Percentiles rank a stretch among this genome's conserved stretches.
Evolutionary conservation across 2,888 invertebrate species (phyloP).

Genomic region (Cerastis rubricosa): DNA sequence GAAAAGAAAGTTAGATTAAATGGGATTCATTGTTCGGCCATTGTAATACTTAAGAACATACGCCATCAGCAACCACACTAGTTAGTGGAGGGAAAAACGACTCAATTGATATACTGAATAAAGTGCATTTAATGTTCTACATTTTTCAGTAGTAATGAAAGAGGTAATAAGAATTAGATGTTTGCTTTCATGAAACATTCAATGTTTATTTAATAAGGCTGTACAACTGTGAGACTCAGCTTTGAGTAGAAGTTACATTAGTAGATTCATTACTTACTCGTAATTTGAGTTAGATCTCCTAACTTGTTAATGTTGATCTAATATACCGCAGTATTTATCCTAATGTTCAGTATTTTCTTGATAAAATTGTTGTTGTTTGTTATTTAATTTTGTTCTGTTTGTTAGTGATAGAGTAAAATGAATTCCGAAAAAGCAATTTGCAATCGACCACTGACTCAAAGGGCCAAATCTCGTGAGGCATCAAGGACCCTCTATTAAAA

Average conservation of each 20-base stretch:
- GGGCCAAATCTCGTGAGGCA: slow-evolving; percentile 80
- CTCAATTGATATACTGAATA: slow-evolving; percentile 18
- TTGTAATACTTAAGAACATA: slow-evolving; percentile 62
- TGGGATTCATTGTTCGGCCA: slow-evolving; percentile 77
- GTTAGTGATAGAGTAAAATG: slow-evolving; percentile 71
- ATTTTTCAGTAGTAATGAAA: slow-evolving; percentile 11
- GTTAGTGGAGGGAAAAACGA: slow-evolving; percentile 35
- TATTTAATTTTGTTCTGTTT: slow-evolving; percentile 67
- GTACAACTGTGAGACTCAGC: background rate
- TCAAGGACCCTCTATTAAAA: slow-evolving; percentile 85
- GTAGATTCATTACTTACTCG: background rate
- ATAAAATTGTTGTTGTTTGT: slow-evolving; percentile 48
- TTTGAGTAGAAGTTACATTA: background rate
- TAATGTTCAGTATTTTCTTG: slow-evolving; percentile 33
- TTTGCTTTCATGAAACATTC: background rate
- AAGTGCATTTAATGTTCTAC: slow-evolving; percentile 22
- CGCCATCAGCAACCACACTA: slow-evolving; percentile 49
- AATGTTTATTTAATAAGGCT: background rate
- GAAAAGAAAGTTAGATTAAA: slow-evolving; percentile 88
- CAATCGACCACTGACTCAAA: slow-evolving; percentile 84
- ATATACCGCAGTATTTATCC: slow-evolving; percentile 31
- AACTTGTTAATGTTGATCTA: slow-evolving; percentile 42
- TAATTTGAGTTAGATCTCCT: slow-evolving; percentile 20
- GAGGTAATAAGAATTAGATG: background rate
- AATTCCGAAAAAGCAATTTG: slow-evolving; percentile 87